These are phyloP conservation scores for Bombus haemorrhoidalis DNA, from an alignment of 1,140 invertebrate genomes.

Conservation along the genomic window DNA sequence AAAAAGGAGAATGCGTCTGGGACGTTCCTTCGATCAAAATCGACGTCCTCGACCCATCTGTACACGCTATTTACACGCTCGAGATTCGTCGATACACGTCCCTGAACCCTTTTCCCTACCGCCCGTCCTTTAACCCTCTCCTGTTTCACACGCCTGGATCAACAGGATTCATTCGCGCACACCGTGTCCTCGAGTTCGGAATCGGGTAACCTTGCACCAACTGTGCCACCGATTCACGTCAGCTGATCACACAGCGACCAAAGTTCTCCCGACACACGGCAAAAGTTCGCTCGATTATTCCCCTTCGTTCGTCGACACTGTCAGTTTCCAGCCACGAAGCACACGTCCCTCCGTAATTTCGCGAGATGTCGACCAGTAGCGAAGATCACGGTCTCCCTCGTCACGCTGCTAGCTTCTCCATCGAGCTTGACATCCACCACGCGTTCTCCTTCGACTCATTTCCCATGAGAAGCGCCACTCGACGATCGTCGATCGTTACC, in stretches of 20 bases:
- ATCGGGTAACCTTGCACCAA: not conserved
- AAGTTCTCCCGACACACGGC: not conserved
- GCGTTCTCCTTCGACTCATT: slow-evolving; percentile 22
- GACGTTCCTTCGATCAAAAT: slow-evolving; percentile 22
- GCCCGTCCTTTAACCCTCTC: slow-evolving; percentile 46
- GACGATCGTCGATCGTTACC: not conserved
- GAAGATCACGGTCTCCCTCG: not conserved
- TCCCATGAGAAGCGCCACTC: slow-evolving; percentile 7
- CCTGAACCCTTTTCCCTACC: slow-evolving; percentile 16
- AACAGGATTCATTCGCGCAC: slow-evolving; percentile 47
- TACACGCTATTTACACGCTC: slow-evolving; percentile 74
- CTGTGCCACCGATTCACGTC: slow-evolving; percentile 21
- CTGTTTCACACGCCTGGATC: slow-evolving; percentile 40
- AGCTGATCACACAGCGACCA: slow-evolving; percentile 31
- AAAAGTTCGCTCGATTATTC: slow-evolving; percentile 9
- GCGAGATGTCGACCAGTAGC: not conserved
- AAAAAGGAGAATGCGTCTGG: slow-evolving; percentile 7
- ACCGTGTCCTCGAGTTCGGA: not conserved
- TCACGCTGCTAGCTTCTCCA: slow-evolving; percentile 62
- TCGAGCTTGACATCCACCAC: slow-evolving; percentile 37
- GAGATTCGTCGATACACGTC: slow-evolving; percentile 41
- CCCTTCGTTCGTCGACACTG: slow-evolving; percentile 1
- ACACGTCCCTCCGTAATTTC: not conserved
- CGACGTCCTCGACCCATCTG: slow-evolving; percentile 54
- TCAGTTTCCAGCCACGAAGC: not conserved